Evolutionary conservation across 2,797 vertebrate genomes (phyloP), one percentile per base, ranked within the genome.

Genomic region (Poeciliopsis presidionis): DNA sequence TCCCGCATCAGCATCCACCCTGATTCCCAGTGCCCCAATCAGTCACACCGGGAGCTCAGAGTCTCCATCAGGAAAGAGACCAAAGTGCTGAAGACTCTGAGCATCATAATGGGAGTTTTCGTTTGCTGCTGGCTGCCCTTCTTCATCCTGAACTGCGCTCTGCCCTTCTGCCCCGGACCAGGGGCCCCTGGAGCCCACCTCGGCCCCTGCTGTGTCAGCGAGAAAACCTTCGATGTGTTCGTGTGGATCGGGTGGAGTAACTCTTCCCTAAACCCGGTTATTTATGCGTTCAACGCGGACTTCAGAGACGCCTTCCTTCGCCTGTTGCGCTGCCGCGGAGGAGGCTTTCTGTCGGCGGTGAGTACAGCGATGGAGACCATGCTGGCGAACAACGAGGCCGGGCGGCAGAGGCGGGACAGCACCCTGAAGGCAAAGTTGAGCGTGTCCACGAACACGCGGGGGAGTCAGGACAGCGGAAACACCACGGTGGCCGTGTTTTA

Each of bases 171-270:
- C 33, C 89, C 92, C 28, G 90, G 81, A 41, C 86, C 87, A 12
- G 77, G 81, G 16, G 70, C 75, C 7, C 75, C 82, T 2, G 83
- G 81, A 45, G 72, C 79, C 2, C 91, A 75, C 2, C 81, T 80
- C 3, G 83, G 87, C 16, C 84, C 92, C 18, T 81, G 92, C 72
- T 95, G 94, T 13, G 94, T 95, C 67, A 92, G 91, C 13, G 92
- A 94, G 22, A 93, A 89, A 41, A 95, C 94, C 0, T 95, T 95
- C 12, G 92, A 94, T 1, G 83, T 95, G 3, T 95, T 95, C 39
- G 92, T 95, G 73, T 95, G 94, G 94, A 91, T 95, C 77, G 94
- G 94, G 13, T 95, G 94, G 94, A 94, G 93, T 84, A 95, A 95
- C 51, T 95, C 94, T 0, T 95, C 94, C 14, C 84, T 95, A 5